These are phyloP conservation scores for Elgaria multicarinata DNA, from an alignment of 2,113 vertebrate species.

Conservation along the genomic window DNA sequence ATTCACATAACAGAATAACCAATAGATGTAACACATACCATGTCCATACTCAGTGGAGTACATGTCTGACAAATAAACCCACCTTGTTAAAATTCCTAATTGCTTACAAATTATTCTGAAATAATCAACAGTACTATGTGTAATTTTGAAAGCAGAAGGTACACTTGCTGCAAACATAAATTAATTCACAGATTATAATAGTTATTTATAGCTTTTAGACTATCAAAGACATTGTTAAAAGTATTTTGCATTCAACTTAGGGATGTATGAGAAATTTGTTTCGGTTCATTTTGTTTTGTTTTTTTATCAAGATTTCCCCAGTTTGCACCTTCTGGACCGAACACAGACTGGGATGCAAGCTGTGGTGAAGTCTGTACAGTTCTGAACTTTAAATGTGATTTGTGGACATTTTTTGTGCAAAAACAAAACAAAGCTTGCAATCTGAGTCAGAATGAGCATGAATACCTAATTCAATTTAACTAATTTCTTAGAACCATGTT, in stretches of 20 bases:
- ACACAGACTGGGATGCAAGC: no score
- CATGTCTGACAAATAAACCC: not conserved
- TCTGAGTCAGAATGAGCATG: no score
- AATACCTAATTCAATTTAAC: not conserved
- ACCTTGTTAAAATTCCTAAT: not conserved
- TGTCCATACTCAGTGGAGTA: not conserved
- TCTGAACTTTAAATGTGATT: no score
- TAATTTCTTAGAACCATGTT: not conserved
- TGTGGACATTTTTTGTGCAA: no score
- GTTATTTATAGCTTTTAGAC: not conserved
- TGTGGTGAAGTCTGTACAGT: no score
- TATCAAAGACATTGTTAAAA: conserved; percentile 21
- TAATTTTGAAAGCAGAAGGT: conserved; percentile 7
- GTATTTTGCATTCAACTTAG: conserved; percentile 11
- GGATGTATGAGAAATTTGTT: no score
- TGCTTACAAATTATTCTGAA: conserved; percentile 13
- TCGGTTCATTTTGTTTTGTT: no score
- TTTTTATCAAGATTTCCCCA: no score
- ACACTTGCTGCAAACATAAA: not conserved
- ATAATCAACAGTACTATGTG: conserved; percentile 13
- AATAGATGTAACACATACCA: not conserved
- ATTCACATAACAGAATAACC: not conserved
- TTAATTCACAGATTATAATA: conserved; percentile 33
- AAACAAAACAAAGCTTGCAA: no score
- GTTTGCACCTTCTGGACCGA: no score